Evolutionary conservation across 53 echinoderm and acorn worm genomes (phyloP).

Genomic region (Glandiceps talaboti): DNA sequence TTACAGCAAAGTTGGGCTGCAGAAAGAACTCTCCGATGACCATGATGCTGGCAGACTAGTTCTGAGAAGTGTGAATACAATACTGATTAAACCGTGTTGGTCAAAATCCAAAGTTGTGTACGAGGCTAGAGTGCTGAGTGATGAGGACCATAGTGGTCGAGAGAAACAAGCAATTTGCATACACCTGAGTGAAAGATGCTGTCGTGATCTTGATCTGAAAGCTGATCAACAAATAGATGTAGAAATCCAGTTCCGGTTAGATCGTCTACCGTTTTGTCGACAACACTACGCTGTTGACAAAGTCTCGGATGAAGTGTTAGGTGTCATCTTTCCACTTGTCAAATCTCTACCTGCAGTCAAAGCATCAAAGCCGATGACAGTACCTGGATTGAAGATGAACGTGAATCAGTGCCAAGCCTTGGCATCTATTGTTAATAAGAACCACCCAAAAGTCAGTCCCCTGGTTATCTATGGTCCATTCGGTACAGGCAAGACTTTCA

Average conservation of each 20-base stretch:
- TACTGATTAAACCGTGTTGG: conserved; percentile 47
- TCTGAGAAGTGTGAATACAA: conserved; percentile 38
- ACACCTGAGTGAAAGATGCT: conserved; percentile 31
- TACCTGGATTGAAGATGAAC: neutral
- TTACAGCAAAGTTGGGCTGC: conserved; percentile 48
- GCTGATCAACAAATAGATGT: conserved; percentile 15
- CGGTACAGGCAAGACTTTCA: conserved; percentile 55
- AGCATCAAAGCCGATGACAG: neutral
- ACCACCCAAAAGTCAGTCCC: neutral
- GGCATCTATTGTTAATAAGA: neutral
- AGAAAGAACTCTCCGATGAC: conserved; percentile 56
- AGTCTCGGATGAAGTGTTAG: neutral
- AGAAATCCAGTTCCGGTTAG: conserved; percentile 73
- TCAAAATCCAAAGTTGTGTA: conserved; percentile 23
- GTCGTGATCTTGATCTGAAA: neutral
- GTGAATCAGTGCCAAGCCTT: neutral
- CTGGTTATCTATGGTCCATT: conserved; percentile 36
- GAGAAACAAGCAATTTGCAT: conserved; percentile 31
- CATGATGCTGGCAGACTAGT: conserved; percentile 78
- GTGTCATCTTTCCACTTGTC: neutral
- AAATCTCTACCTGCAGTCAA: neutral
- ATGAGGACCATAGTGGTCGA: conserved; percentile 2
- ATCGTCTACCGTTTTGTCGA: conserved; percentile 54
- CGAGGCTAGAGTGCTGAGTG: conserved; percentile 39
- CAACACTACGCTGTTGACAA: conserved; percentile 65